These are phyloP conservation scores for Nasonia oneida DNA, from an alignment of 2,888 invertebrate genomes.

Conservation along the genomic window DNA sequence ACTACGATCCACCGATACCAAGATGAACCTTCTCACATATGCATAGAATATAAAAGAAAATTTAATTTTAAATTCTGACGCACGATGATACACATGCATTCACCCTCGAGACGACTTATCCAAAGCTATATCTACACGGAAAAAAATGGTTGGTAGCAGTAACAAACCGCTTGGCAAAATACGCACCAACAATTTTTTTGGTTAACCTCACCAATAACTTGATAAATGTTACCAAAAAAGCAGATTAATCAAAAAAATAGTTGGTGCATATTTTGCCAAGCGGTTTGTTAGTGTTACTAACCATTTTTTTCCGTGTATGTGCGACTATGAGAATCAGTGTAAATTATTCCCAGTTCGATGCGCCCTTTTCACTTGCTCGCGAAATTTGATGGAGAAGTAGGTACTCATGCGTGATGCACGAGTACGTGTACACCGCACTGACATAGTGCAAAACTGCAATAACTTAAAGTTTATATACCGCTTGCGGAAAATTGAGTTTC, in stretches of 20 bases:
- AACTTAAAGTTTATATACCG: conserved; percentile 29
- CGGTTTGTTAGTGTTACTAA: too few relatives aligned
- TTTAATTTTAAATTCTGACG: neutral
- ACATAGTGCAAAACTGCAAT: conserved; percentile 15
- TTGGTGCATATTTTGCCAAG: too few relatives aligned
- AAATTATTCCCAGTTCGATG: neutral
- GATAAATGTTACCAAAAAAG: too few relatives aligned
- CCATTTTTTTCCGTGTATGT: too few relatives aligned
- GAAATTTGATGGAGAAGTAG: neutral
- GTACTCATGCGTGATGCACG: neutral
- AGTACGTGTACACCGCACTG: neutral
- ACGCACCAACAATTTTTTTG: too few relatives aligned
- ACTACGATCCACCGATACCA: neutral
- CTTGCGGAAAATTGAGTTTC: conserved; percentile 48
- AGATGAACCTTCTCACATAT: neutral
- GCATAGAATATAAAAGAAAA: neutral
- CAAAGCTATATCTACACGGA: too few relatives aligned
- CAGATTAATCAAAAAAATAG: too few relatives aligned
- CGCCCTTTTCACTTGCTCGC: neutral
- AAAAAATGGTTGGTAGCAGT: too few relatives aligned
- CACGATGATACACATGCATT: too few relatives aligned
- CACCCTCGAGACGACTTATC: too few relatives aligned
- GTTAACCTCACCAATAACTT: too few relatives aligned
- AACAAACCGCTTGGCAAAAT: too few relatives aligned
- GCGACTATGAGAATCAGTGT: neutral